Percentiles rank a stretch among this genome's conserved stretches.
Conservation (phyloP, 1,140 invertebrate species). For the Drosophila saltans region DNA sequence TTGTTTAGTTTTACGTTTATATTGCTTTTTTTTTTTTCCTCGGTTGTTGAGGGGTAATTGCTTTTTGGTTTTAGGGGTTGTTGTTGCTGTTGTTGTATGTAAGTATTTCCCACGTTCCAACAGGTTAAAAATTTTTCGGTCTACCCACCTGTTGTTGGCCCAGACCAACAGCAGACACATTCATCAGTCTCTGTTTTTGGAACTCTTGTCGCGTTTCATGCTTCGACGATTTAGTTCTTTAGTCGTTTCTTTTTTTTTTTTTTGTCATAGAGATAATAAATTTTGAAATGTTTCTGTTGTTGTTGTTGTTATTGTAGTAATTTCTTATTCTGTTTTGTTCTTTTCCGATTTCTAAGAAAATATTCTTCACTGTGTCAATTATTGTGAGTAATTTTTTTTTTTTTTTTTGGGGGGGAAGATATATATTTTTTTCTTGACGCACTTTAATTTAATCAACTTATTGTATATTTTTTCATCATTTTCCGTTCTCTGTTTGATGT, state of each 20-base stretch:
- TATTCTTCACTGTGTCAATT: constrained; percentile 58
- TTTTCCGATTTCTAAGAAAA: constrained; percentile 56
- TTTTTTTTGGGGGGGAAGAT: too few species aligned
- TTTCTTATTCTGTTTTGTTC: constrained; percentile 27
- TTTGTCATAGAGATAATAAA: constrained; percentile 71
- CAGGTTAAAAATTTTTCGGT: constrained; percentile 41
- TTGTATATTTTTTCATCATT: constrained; percentile 14
- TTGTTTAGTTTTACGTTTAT: too few species aligned
- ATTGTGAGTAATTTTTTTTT: constrained; percentile 35
- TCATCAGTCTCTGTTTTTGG: constrained; percentile 40
- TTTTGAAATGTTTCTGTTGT: constrained; percentile 40
- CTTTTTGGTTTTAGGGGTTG: constrained; percentile 36
- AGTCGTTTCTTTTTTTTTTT: constrained; percentile 21
- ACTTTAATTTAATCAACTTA: constrained; percentile 75
- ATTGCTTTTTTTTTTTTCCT: constrained; percentile 15
- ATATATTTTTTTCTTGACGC: constrained; percentile 22
- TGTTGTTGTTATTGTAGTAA: constrained; percentile 15
- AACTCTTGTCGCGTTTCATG: constrained; percentile 50
- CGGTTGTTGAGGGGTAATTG: constrained; percentile 51
- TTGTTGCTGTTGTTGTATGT: neutral
- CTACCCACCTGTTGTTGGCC: constrained; percentile 31
- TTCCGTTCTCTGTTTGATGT: constrained; percentile 66
- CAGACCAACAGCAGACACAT: constrained; percentile 29
- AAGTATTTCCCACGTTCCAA: constrained; percentile 70
- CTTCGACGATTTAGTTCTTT: constrained; percentile 22